phyloP scores from a whole-genome alignment of 2,888 invertebrate genomes.

The Chrysomela aeneicollis region DNA sequence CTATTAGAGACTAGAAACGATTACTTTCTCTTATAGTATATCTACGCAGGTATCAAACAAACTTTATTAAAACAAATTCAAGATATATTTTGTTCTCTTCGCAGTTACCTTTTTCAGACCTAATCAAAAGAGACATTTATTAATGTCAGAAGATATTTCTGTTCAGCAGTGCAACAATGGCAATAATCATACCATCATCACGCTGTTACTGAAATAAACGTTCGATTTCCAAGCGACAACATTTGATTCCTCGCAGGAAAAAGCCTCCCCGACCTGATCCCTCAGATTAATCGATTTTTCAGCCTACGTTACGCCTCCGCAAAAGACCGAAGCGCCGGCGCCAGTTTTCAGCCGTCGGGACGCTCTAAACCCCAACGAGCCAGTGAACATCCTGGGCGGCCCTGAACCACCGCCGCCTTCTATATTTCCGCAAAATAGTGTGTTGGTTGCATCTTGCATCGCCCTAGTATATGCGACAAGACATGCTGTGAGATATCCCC shows the following conservation, averaged over 20 bases:
- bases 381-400: conserved; percentile 18
- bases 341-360: background rate
- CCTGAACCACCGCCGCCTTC: conserved; percentile 1
- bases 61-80: too few relatives aligned
- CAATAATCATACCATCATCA: too few relatives aligned
- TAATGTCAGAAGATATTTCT: too few relatives aligned
- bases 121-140: too few relatives aligned
- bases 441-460: conserved; percentile 7
- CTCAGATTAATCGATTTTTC: conserved; percentile 53
- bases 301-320: conserved; percentile 57
- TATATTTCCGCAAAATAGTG: conserved; percentile 1
- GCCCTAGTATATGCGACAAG: conserved; percentile 23
- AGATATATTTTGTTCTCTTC: too few relatives aligned
- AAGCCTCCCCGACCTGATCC: background rate
- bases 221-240: too few relatives aligned
- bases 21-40: too few relatives aligned
- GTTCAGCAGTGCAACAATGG: too few relatives aligned
- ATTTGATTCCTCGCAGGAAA: background rate
- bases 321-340: conserved; percentile 14
- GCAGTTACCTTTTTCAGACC: too few relatives aligned
- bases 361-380: conserved; percentile 5
- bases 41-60: too few relatives aligned
- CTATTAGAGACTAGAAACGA: too few relatives aligned
- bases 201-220: too few relatives aligned
- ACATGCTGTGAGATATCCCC: conserved; percentile 50